Evolutionary conservation across 2,888 invertebrate genomes (phyloP), one percentile per base, ranked within the genome.

Genomic region (Gasteruption jaculator): DNA sequence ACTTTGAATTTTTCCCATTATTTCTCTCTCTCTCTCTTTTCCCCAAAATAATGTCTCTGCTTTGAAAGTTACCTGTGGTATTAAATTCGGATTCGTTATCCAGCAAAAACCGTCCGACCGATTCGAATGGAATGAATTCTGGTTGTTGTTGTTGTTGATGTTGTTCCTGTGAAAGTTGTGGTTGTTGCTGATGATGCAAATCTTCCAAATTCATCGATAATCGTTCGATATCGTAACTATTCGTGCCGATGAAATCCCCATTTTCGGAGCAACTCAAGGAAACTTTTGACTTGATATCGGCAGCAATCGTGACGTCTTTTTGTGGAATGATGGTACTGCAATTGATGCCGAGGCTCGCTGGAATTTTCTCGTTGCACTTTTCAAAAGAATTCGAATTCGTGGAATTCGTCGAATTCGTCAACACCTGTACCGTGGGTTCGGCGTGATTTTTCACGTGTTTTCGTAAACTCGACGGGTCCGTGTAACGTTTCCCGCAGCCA

Each of bases 401-500:
- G 5, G 45, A 32, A 8, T 51, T 43, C 10, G n/a, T n/a, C n/a
- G n/a, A n/a, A n/a, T n/a, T n/a, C n/a, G n/a, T n/a, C n/a, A n/a
- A n/a, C n/a, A n/a, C n/a, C n/a, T n/a, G n/a, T n/a, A n/a, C 15
- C 34, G 19, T 5, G 4, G 35, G 18, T 10, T 68, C 68, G 0
- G 60, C 50, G 58, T 91, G 90, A 53, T 88, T 91, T 65, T 93
- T 92, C 15, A 92, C 89, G 72, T 94, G 94, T 63, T 94, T 94
- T 22, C 94, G 77, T 1, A 94, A 77, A 35, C 92, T 92, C 38
- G 92, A 92, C 0, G 94, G 94, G 68, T 94, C 94, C 0, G 94
- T 94, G 74, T 94, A 94, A 24, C 91, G 82, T 69, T 94, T 94
- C 5, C 81, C 82, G 63, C 94, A 94, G 2, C 91, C 92, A 1